Conservation (phyloP, 2,797 vertebrate species). For the Mormyrus hasselquistii region DNA sequence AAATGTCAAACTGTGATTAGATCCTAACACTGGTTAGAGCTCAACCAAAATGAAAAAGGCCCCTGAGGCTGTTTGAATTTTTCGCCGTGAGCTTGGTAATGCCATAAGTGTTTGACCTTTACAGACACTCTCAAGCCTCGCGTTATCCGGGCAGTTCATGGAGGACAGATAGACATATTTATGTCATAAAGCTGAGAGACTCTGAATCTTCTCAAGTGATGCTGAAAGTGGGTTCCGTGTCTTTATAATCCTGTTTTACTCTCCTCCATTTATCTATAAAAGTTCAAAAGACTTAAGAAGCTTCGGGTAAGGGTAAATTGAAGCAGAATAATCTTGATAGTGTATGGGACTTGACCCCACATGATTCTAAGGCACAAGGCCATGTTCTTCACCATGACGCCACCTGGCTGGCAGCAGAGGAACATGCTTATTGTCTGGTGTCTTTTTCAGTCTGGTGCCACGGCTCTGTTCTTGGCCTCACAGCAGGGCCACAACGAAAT, state of each 20-base stretch:
- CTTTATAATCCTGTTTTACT: background rate
- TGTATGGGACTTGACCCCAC: background rate
- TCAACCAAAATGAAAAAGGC: background rate
- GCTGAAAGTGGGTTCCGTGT: background rate
- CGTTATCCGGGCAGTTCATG: background rate
- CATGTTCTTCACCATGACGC: background rate
- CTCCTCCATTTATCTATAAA: background rate
- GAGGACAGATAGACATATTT: background rate
- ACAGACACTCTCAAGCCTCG: background rate
- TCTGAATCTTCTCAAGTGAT: background rate
- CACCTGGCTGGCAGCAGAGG: background rate
- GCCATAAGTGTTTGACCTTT: background rate
- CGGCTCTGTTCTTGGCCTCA: constrained; percentile 88
- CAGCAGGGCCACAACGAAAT: constrained; percentile 87
- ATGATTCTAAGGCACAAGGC: background rate
- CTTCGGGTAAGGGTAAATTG: background rate
- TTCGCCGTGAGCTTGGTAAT: background rate
- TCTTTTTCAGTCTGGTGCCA: constrained; percentile 81
- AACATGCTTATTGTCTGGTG: background rate
- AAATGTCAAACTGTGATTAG: background rate
- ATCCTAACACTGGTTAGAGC: background rate
- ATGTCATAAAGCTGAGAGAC: background rate
- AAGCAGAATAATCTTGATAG: background rate
- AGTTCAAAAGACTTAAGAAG: background rate
- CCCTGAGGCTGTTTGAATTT: background rate